Evolutionary conservation across 2,888 invertebrate species (phyloP).

Genomic region (Hypomecis punctinalis): DNA sequence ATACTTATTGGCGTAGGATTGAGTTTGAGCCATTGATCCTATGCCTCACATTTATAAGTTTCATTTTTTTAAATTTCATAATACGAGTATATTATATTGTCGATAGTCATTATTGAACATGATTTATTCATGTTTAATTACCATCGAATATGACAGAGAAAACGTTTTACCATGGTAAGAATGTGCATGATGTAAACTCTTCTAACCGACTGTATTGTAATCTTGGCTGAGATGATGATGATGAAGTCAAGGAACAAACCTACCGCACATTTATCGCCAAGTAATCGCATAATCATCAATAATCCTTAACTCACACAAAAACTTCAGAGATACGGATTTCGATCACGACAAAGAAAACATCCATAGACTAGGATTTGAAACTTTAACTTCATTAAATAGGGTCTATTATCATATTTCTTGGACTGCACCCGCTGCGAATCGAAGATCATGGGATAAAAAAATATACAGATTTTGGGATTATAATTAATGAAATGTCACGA

Average conservation of each 20-base stretch:
- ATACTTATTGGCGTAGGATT: no score
- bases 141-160: no score
- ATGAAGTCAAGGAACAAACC: slow-evolving; percentile 24
- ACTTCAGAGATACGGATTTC: slow-evolving; percentile 62
- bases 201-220: no score
- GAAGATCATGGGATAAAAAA: slow-evolving; percentile 61
- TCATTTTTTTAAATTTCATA: no score
- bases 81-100: no score
- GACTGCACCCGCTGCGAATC: slow-evolving; percentile 69
- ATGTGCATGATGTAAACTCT: no score
- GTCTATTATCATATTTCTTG: slow-evolving; percentile 29
- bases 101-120: no score
- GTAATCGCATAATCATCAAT: slow-evolving; percentile 80
- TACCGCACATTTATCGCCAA: slow-evolving; percentile 56
- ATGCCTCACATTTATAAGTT: no score
- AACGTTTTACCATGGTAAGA: no score
- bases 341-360: slow-evolving; percentile 52
- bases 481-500: slow-evolving; percentile 75
- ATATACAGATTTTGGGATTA: slow-evolving; percentile 68
- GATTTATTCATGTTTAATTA: no score
- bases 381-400: slow-evolving; percentile 31
- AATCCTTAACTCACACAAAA: slow-evolving; percentile 73
- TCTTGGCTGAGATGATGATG: neutral
- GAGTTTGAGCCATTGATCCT: no score
- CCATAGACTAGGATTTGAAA: slow-evolving; percentile 34